These are phyloP conservation scores for Amyelois transitella DNA, from an alignment of 1,140 invertebrate genomes.

Conservation along the genomic window DNA sequence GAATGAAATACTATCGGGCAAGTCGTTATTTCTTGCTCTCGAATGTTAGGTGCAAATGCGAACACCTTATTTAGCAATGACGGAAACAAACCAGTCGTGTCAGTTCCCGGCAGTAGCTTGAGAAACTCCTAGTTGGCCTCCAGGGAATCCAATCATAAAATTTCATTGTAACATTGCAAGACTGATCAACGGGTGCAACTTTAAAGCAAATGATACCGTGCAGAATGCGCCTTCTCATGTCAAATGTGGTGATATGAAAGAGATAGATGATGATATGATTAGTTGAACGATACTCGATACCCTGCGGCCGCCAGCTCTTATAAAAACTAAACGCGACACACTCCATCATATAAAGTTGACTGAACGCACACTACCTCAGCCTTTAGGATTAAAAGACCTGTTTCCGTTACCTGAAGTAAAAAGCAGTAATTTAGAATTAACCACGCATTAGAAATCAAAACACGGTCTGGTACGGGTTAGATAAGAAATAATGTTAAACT, in stretches of 20 bases:
- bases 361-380: slow-evolving; percentile 24
- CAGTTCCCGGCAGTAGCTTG: slow-evolving; percentile 34
- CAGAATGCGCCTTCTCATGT: slow-evolving; percentile 13
- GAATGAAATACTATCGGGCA: not conserved
- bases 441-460: slow-evolving; percentile 48
- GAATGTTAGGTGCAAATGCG: slow-evolving; percentile 54
- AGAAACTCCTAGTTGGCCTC: slow-evolving; percentile 5
- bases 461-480: slow-evolving; percentile 11
- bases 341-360: slow-evolving; percentile 29
- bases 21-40: not conserved
- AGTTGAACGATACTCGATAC: slow-evolving; percentile 37
- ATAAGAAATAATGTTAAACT: too few relatives aligned
- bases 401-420: slow-evolving; percentile 67
- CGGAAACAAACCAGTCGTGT: slow-evolving; percentile 52
- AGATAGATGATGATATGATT: slow-evolving; percentile 30
- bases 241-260: slow-evolving; percentile 14
- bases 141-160: slow-evolving; percentile 3
- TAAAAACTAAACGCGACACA: slow-evolving; percentile 45
- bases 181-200: slow-evolving; percentile 8
- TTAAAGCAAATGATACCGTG: not conserved
- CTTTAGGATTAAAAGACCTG: slow-evolving; percentile 60
- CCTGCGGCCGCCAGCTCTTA: slow-evolving; percentile 22
- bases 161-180: slow-evolving; percentile 4
- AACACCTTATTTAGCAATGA: slow-evolving; percentile 56
- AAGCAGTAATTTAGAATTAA: slow-evolving; percentile 64